A percentile compares a stretch with the other conserved stretches of the same genome.
Conservation (phyloP, 1,140 invertebrate genomes). For the Drosophila nasuta region DNA sequence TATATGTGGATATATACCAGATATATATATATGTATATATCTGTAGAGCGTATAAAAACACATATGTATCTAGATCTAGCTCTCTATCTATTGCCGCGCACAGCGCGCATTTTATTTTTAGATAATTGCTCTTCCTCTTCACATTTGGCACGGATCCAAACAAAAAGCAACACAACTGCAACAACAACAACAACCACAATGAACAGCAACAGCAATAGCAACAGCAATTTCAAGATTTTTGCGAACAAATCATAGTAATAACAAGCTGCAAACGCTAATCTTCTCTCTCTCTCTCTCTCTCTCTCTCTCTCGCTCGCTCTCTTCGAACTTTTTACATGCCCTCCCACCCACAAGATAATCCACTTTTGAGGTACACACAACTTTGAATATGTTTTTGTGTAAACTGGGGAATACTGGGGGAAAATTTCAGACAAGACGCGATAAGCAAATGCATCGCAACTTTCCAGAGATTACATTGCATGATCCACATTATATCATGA, state of each 20-base stretch:
- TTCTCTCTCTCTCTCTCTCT: background rate
- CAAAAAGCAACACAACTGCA: conserved; percentile 5
- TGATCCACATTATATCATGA: too few species aligned
- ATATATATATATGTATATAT: conserved; percentile 19
- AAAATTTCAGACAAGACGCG: too few species aligned
- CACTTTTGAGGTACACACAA: too few species aligned
- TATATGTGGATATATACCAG: background rate
- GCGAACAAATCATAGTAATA: conserved; percentile 51
- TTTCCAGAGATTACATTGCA: too few species aligned
- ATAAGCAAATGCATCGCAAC: too few species aligned
- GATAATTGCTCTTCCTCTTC: conserved; percentile 58
- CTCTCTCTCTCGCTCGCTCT: too few species aligned
- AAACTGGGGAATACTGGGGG: too few species aligned
- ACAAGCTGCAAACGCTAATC: conserved; percentile 37
- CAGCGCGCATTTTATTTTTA: conserved; percentile 56
- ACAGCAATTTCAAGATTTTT: conserved; percentile 50
- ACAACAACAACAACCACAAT: background rate
- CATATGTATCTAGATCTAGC: conserved; percentile 42
- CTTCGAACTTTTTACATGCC: too few species aligned
- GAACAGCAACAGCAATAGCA: background rate
- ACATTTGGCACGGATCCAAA: conserved; percentile 57
- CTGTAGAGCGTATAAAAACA: background rate
- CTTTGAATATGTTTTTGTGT: too few species aligned
- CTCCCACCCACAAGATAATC: too few species aligned
- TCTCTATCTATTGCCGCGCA: conserved; percentile 46